Evolutionary conservation across 2,797 vertebrate genomes (phyloP).

Genomic region (Phyllotis vaccarum): DNA sequence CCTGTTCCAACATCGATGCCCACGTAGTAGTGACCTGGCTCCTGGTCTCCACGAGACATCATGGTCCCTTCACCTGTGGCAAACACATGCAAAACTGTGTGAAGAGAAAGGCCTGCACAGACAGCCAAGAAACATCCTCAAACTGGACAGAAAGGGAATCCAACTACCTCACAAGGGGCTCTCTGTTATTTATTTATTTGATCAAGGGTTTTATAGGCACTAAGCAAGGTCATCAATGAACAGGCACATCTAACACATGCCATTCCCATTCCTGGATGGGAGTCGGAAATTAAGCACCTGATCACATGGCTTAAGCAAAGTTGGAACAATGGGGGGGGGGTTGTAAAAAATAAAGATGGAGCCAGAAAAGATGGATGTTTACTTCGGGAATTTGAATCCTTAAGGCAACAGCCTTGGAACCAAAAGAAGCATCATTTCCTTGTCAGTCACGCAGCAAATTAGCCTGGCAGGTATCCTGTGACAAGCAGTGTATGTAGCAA

Average conservation of each 20-base stretch:
- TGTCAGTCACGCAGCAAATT: neutral
- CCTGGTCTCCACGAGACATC: conserved; percentile 81
- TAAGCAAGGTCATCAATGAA: neutral
- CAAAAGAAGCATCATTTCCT: neutral
- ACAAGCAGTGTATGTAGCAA: neutral
- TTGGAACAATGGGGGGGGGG: neutral
- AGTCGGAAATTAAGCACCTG: neutral
- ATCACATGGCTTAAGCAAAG: neutral
- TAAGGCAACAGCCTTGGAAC: neutral
- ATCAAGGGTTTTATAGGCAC: neutral
- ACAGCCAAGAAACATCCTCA: neutral
- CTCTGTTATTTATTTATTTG: neutral
- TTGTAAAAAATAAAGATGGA: neutral
- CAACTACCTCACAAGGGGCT: neutral
- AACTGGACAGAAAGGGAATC: neutral
- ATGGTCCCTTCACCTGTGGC: conserved; percentile 56
- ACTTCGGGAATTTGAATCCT: neutral
- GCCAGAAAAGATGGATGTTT: neutral
- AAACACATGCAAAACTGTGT: neutral
- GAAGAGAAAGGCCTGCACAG: neutral
- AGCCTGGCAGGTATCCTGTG: neutral
- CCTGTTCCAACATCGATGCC: conserved; percentile 96
- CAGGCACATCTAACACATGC: rapidly evolving
- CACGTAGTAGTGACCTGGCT: conserved; percentile 89
- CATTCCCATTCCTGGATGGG: neutral